A percentile compares a stretch with the other conserved stretches of the same genome.
phyloP scores from a whole-genome alignment of 2,113 vertebrate genomes.

The Pluvialis apricaria region DNA sequence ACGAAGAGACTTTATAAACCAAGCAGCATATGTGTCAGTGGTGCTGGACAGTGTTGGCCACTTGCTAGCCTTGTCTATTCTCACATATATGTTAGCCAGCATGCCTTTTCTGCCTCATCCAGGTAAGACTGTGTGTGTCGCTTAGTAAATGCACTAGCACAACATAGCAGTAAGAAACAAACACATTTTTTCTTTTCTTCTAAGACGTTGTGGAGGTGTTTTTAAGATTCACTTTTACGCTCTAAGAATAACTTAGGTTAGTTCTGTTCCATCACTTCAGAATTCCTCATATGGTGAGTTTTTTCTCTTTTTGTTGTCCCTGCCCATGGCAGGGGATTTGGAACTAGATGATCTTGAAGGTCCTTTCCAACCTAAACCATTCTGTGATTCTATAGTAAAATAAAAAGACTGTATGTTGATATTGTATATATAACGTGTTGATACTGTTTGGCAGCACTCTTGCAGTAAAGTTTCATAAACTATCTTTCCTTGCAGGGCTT shows the following conservation, averaged over 20 bases:
- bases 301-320: not conserved
- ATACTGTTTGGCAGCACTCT: not conserved
- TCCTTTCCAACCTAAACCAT: not conserved
- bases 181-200: too few species aligned
- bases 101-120: not conserved
- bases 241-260: not conserved
- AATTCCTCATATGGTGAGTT: rapidly evolving
- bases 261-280: not conserved
- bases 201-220: not conserved
- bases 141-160: not conserved
- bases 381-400: rapidly evolving
- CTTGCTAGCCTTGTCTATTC: not conserved
- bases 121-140: too few species aligned
- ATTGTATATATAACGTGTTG: not conserved
- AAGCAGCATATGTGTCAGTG: not conserved
- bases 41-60: not conserved
- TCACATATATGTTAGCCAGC: rapidly evolving
- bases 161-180: not conserved
- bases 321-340: not conserved
- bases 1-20: not conserved
- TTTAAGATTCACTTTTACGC: not conserved
- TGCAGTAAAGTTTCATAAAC: not conserved
- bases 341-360: not conserved
- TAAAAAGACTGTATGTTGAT: not conserved
- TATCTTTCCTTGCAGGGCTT: constrained; percentile 74